phyloP scores from a whole-genome alignment of 2,797 vertebrate species.

The Nyctibius grandis region DNA sequence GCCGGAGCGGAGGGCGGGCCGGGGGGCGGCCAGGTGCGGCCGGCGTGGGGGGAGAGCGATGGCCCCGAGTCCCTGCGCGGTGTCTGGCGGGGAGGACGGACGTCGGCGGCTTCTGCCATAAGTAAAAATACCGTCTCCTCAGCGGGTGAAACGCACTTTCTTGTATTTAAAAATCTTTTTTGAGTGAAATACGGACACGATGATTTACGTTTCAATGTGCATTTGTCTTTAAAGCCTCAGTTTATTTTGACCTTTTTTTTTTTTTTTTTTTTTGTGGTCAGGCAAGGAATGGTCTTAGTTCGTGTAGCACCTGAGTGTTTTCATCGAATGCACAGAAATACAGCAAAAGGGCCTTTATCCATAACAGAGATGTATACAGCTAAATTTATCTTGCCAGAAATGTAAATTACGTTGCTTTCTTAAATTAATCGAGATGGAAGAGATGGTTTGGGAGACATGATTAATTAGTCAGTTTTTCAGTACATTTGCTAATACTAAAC shows the following conservation, averaged over 20 bases:
- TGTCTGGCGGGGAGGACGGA: no score
- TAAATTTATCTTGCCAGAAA: background rate
- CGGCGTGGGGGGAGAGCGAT: no score
- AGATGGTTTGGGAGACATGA: background rate
- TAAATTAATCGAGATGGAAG: background rate
- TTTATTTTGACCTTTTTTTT: background rate
- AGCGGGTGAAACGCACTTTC: background rate
- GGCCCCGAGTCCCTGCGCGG: no score
- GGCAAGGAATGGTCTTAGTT: background rate
- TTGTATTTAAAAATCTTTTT: background rate
- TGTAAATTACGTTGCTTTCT: background rate
- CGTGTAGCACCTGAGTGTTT: background rate
- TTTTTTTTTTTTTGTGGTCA: background rate
- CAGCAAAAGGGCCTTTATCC: background rate
- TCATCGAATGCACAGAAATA: background rate
- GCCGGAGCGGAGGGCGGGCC: no score
- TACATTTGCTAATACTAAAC: background rate
- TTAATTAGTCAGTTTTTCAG: background rate
- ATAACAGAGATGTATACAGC: fast-evolving
- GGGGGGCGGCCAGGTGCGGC: no score
- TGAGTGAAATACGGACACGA: background rate
- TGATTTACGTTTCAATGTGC: fast-evolving
- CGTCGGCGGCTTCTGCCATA: background rate
- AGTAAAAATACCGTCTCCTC: background rate
- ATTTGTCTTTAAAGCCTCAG: background rate